Evolutionary conservation across 2,113 vertebrate species (phyloP), one percentile per base, ranked within the genome.

Genomic region (Sminthopsis crassicaudata): DNA sequence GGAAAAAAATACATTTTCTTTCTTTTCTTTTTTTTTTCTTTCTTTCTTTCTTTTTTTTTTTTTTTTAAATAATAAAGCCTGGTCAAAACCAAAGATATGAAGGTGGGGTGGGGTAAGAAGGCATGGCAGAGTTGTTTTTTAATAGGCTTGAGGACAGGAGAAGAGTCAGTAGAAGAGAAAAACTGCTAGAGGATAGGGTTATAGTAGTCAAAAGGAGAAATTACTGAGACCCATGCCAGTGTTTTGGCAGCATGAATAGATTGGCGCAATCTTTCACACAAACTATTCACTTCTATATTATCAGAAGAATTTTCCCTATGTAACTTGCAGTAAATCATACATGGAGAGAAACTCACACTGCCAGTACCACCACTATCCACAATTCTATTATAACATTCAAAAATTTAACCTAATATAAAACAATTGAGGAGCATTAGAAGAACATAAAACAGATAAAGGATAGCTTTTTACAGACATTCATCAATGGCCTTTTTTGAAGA

Each of bases 401-500:
- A 97, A 95, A 88, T 94, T 97, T 95, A 95, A 97, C 94, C 93
- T 92, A 93, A 96, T 97, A 94, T 54, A 94, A 95, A 97, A 97
- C 91, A 94, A 93, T 91, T 97, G 96, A 97, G 91, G 76, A 91
- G 76, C 94, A 96, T 91, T 93, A 97, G 93, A 97, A 97, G 96
- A 96, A 93, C 96, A 94, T 95, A 94, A 97, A 97, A 90, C 52
- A 96, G 94, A 95, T 95, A 97, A 97, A 97, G 96, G 95, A 96
- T 52, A 96, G 95, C 91, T 94, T 97, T 96, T 96, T 95, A 95
- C 93, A 96, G 91, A 95, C 92, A 94, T 97, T 97, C 96, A 96
- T 96, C 97, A 96, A 93, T 95, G 94, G 96, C 94, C 67, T 96
- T 96, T 91, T 97, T 97, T 97, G 94, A 98, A 97, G 96, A 98